These are phyloP conservation scores for Papilio protenor DNA, from an alignment of 2,888 invertebrate species.

Conservation along the genomic window DNA sequence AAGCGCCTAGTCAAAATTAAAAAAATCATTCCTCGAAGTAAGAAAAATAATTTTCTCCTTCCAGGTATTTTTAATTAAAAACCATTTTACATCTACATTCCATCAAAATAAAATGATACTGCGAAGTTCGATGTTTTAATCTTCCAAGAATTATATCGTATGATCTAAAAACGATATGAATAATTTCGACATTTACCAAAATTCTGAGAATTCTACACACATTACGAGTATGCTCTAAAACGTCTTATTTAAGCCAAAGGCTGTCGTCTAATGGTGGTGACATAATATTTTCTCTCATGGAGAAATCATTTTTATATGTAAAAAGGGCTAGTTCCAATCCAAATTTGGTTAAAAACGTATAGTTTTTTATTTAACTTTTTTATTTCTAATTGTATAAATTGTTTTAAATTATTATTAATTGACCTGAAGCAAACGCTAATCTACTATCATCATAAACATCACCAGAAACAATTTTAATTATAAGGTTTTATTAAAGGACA, in stretches of 20 bases:
- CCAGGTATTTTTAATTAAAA: conserved; percentile 46
- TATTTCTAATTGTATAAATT: not conserved
- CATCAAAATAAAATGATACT: conserved; percentile 36
- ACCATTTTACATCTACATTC: conserved; percentile 49
- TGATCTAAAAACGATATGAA: not conserved
- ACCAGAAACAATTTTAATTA: conserved; percentile 70
- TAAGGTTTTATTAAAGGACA: conserved; percentile 71
- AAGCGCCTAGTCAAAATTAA: conserved; percentile 8
- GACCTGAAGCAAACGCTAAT: not conserved
- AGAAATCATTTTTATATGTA: not conserved
- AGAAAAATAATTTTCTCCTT: conserved; percentile 12
- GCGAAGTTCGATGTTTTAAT: not conserved
- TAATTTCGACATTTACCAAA: not conserved
- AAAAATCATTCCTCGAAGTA: not conserved
- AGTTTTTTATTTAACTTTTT: not conserved
- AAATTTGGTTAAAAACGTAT: too few relatives aligned
- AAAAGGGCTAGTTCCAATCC: not conserved
- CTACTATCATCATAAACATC: conserved; percentile 58
- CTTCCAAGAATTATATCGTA: not conserved
- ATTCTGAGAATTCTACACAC: not conserved
- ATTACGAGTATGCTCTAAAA: not conserved
- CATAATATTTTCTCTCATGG: not conserved
- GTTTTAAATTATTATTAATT: not conserved
- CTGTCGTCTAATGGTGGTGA: not conserved
- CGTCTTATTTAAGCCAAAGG: not conserved